phyloP scores from a whole-genome alignment of 2,797 vertebrate genomes.

The Sphenodon punctatus region DNA sequence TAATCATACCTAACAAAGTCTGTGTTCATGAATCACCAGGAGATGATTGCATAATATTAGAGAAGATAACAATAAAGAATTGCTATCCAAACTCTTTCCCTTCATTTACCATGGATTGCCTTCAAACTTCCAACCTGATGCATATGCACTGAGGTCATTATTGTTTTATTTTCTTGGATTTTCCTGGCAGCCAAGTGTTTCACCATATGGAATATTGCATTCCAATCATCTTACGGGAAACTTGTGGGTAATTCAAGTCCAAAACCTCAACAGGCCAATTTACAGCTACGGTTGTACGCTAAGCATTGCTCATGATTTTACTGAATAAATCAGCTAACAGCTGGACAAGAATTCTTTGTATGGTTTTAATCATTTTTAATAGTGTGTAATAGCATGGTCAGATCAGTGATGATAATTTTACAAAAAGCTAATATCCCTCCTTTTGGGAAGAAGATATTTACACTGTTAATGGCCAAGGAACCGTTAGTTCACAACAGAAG shows the following conservation, averaged over 20 bases:
- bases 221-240: constrained; percentile 29
- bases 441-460: neutral
- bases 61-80: constrained; percentile 9
- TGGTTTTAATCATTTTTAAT: constrained; percentile 7
- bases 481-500: neutral
- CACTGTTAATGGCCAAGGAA: neutral
- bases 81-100: neutral
- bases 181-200: constrained; percentile 35
- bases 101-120: constrained; percentile 15
- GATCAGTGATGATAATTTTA: neutral
- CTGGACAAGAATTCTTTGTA: neutral
- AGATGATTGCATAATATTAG: constrained; percentile 12
- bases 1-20: constrained; percentile 17
- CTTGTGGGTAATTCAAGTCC: constrained; percentile 10
- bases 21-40: constrained; percentile 26
- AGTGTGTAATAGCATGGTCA: neutral
- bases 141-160: constrained; percentile 10
- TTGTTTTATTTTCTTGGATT: constrained; percentile 24
- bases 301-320: neutral
- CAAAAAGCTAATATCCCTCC: neutral
- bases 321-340: constrained; percentile 4
- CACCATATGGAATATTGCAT: constrained; percentile 6
- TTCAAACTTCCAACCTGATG: constrained; percentile 18
- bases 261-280: constrained; percentile 32
- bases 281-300: neutral